Evolutionary conservation across 2,888 invertebrate genomes (phyloP), one percentile per base, ranked within the genome.

Genomic region (Yponomeuta malinellus): DNA sequence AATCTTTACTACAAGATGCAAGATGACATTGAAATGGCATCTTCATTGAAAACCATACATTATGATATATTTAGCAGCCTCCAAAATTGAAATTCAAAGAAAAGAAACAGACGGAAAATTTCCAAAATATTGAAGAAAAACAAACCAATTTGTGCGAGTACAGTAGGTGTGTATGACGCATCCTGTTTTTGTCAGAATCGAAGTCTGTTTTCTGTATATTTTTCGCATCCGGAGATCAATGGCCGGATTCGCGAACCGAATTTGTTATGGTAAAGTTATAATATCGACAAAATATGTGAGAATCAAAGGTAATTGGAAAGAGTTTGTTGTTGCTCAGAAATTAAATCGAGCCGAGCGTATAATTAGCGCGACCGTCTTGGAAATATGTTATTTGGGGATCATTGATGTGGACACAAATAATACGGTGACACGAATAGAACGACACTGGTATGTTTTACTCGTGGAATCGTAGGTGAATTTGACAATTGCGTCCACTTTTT

Each of bases 291-390:
- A 73, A 71, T 68, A 72, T 71, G 52, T 2, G 52, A 59, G 74
- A 75, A 73, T 76, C 75, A 73, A 72, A 74, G 73, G 69, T 59
- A 70, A 10, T 33, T 15, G 12, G 68, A 71, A 72, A 75, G 72
- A 72, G 74, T 74, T 75, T 74, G 75, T 76, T 76, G 74, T 75
- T 75, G 73, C 65, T 68, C 72, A 71, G 73, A 74, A 79, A 12
- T 80, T 77, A 78, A 78, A 83, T 82, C 76, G 76, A 77, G 73
- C 74, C 73, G 70, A 73, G 77, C 74, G 73, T 82, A 83, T 81
- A 83, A 83, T 85, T 84, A 85, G 83, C 75, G 66, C 73, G 72
- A 79, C 82, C 71, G 74, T 81, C 84, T 82, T 83, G 85, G 63
- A 78, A 78, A 70, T 70, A 71, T 71, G 75, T 82, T 87, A 86